Evolutionary conservation across 2,797 vertebrate species (phyloP), one percentile per base, ranked within the genome.

Genomic region (Acanthis flammea): DNA sequence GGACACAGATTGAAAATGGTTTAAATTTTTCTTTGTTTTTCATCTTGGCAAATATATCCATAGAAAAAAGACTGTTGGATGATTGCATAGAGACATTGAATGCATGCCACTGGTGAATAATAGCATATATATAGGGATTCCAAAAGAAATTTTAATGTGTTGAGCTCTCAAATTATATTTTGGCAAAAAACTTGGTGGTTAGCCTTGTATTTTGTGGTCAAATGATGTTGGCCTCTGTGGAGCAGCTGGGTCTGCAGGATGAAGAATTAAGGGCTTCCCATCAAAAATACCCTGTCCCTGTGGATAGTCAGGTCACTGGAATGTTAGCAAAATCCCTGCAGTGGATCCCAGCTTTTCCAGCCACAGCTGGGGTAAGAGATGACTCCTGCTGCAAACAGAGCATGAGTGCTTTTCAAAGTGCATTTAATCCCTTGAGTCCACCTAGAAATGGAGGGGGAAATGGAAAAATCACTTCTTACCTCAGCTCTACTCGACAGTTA

Each of bases 181-280:
- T 88, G 91, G 84, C 75, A 87, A 84, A 92, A 78, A 81, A 2
- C 44, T 66, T 14, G 35, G 62, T 55, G 70, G 65, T 88, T 92
- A 83, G 31, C 58, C 10, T 83, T 79, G 10, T 50, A 75, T 76
- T 92, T 65, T 94, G 82, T 90, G 95, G 87, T 96, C 44, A 78
- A 91, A 94, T 93, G 89, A 95, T 75, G 91, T 96, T 86, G 95
- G 87, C 51, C 87, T 75, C 85, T 66, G 37, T 78, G 89, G 94
- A 53, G 28, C 33, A 60, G 51, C 58, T 88, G 79, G 51, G 48
- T 68, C 61, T 55, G 30, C 25, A 82, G 55, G 33, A 58, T 53
- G 73, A 77, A 83, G 81, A 89, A 87, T 79, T 41, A 48, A 91
- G 78, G 65, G 54, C 48, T 93, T 73, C 74, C 73, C 91, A 30